Conservation (phyloP, 2,888 invertebrate species). For the Drosophila diplacantha region DNA sequence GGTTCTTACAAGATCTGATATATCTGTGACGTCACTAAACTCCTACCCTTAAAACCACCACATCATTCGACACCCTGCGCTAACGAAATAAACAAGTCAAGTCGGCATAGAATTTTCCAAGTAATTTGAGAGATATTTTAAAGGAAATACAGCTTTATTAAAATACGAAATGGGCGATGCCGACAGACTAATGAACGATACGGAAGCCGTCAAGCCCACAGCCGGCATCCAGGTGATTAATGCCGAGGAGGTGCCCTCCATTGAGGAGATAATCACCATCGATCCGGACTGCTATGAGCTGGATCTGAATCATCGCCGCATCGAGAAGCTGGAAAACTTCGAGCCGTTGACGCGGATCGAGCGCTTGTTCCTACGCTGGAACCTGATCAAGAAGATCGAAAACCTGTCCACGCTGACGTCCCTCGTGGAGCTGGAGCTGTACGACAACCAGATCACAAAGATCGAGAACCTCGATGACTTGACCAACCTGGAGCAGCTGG, state of each 20-base stretch:
- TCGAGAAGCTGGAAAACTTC: slow-evolving; percentile 90
- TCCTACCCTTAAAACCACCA: slow-evolving; percentile 4
- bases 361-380: slow-evolving; percentile 93
- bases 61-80: slow-evolving; percentile 2
- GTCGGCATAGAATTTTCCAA: slow-evolving; percentile 28
- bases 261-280: slow-evolving; percentile 74
- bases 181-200: slow-evolving; percentile 38
- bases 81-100: slow-evolving; percentile 32
- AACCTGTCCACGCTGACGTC: slow-evolving; percentile 87
- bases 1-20: neutral
- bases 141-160: neutral
- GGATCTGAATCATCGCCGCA: slow-evolving; percentile 93
- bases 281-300: slow-evolving; percentile 79
- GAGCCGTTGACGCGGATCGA: slow-evolving; percentile 87
- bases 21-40: neutral
- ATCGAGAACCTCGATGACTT: slow-evolving; percentile 94
- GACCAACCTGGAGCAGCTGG: slow-evolving; percentile 91
- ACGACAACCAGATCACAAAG: slow-evolving; percentile 96
- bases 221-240: slow-evolving; percentile 57
- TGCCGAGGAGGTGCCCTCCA: slow-evolving; percentile 62
- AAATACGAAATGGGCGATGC: slow-evolving; percentile 56
- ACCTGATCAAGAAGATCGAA: slow-evolving; percentile 95
- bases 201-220: slow-evolving; percentile 37
- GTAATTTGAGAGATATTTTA: neutral
- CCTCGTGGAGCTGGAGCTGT: slow-evolving; percentile 92